Base-by-base conservation (phyloP, 2,113 vertebrate genomes). In the Campylorhamphus procurvoides region DNA sequence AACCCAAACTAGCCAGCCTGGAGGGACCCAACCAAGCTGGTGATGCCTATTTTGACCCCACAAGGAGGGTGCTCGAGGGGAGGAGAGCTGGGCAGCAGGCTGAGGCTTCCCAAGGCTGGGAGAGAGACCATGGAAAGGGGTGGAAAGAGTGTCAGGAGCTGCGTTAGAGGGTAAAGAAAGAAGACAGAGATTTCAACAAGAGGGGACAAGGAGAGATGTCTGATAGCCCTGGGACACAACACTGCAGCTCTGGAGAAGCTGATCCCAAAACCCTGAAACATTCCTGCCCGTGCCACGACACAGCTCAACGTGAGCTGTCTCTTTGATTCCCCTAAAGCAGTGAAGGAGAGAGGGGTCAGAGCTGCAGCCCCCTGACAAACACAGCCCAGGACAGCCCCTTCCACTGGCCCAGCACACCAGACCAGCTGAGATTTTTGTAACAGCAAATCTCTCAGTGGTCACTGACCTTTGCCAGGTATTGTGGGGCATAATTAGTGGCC, bases 271-370 rank as follows among this genome's bases (percentile, higher is more conserved):
- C 9, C 16, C 35, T 2, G 0, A 55, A 33, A 4, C 9, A 9
- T 12, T 75, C 35, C 22, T 85, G 31, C n/a, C 37, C 1, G 2
- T 11, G 14, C 17, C 50, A 42, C 18, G 42, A 63, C 35, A 39
- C 49, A 35, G 3, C 3, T 23, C 50, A 46, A 5, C 3, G 1
- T 1, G 1, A 89, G 40, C 27, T 4, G 3, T 9, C 39, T 19
- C 35, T 56, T 11, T 31, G 40, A 58, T 15, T 6, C 16, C 15
- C 31, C 33, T 40, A 15, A 56, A 59, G 33, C 29, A 7, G 2
- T 14, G 39, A 14, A 24, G 39, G 47, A 80, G 63, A 55, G 42
- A 46, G 0, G 5, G 42, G 19, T 67, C 64, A 74, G 46, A 76
- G 47, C 69, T 71, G 28, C 62, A 47, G 49, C 15, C 18, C 10